phyloP scores from a whole-genome alignment of 2,797 vertebrate genomes.

The Ctenosaura bakeri region DNA sequence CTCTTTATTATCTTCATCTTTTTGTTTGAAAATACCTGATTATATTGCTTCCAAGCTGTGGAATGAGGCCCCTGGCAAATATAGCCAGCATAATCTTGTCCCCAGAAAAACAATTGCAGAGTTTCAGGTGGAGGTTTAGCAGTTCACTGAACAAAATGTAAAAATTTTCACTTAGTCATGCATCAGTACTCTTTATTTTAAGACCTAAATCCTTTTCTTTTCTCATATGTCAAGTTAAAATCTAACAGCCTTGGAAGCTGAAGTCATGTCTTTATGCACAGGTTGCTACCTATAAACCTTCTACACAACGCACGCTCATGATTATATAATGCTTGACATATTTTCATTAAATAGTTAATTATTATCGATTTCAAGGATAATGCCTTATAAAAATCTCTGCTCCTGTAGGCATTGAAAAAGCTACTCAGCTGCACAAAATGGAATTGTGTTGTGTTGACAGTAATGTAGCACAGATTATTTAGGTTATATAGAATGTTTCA shows the following conservation, averaged over 20 bases:
- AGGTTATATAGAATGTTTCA: neutral
- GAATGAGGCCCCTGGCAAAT: neutral
- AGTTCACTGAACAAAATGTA: constrained; percentile 9
- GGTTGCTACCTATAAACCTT: constrained; percentile 30
- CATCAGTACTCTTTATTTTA: constrained; percentile 48
- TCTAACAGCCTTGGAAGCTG: constrained; percentile 37
- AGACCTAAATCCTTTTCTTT: constrained; percentile 54
- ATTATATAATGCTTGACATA: constrained; percentile 55
- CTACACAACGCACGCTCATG: constrained; percentile 4
- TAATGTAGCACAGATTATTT: neutral
- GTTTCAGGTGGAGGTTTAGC: constrained; percentile 19
- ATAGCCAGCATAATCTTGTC: neutral
- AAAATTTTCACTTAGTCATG: constrained; percentile 43
- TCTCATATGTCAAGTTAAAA: constrained; percentile 46
- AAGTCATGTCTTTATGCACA: constrained; percentile 43
- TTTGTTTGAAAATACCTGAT: constrained; percentile 2
- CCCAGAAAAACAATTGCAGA: neutral
- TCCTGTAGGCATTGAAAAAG: constrained; percentile 22
- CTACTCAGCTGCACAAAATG: neutral
- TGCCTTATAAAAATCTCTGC: constrained; percentile 30
- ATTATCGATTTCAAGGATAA: constrained; percentile 31
- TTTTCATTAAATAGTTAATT: constrained; percentile 47
- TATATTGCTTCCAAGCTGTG: constrained; percentile 23
- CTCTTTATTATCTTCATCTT: neutral
- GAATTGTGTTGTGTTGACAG: neutral